These are phyloP conservation scores for Etheostoma spectabile DNA, from an alignment of 2,113 vertebrate species.

Conservation along the genomic window DNA sequence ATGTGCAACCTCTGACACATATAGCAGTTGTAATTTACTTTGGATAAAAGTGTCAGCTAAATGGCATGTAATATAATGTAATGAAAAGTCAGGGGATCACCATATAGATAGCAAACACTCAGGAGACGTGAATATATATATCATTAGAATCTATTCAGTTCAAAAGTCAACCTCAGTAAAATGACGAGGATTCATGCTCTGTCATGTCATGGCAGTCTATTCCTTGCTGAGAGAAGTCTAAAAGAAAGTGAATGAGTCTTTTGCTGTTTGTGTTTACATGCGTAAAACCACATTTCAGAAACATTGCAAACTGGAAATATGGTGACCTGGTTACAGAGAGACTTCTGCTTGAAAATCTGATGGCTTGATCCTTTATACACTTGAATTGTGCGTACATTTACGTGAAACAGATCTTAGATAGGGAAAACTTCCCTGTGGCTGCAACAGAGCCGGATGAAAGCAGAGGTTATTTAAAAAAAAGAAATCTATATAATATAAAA, in stretches of 20 bases:
- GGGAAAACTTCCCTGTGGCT: neutral
- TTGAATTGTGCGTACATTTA: neutral
- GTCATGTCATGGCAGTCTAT: neutral
- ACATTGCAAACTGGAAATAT: neutral
- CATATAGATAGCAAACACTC: too few relatives aligned
- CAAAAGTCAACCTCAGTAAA: too few relatives aligned
- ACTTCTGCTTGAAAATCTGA: neutral
- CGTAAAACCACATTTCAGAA: neutral
- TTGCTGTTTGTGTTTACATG: neutral
- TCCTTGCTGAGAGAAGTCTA: neutral
- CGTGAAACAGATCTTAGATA: neutral
- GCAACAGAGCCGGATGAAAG: neutral
- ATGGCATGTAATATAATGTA: too few relatives aligned
- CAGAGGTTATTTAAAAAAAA: too few relatives aligned
- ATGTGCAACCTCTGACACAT: too few relatives aligned
- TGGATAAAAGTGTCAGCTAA: too few relatives aligned
- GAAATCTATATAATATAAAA: neutral
- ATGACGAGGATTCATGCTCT: neutral
- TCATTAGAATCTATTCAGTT: too few relatives aligned
- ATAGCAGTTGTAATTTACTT: too few relatives aligned
- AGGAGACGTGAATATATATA: too few relatives aligned
- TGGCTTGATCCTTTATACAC: neutral
- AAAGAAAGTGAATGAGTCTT: neutral
- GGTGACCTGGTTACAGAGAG: neutral
- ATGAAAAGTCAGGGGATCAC: too few relatives aligned